Evolutionary conservation across 2,888 invertebrate species (phyloP).

Genomic region (Chrysina gloriosa): DNA sequence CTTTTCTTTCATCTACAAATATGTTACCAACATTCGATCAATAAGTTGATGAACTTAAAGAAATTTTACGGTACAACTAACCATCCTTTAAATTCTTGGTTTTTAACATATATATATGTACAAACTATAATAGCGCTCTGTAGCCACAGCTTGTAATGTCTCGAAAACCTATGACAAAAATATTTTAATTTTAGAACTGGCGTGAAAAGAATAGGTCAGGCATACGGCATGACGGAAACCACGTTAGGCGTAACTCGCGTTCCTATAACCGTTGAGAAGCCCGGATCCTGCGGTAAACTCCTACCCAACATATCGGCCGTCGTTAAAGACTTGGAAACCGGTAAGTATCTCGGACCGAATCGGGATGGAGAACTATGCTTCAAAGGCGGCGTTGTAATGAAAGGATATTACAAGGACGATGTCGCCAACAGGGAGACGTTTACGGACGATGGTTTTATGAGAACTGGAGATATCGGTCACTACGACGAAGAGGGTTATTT

Average conservation of each 20-base stretch:
- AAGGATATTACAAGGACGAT: conserved; percentile 78
- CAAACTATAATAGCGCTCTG: too few relatives aligned
- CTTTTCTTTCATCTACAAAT: too few relatives aligned
- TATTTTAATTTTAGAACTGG: neutral
- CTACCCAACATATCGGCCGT: conserved; percentile 72
- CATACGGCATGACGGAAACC: conserved; percentile 82
- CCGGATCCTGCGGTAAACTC: conserved; percentile 74
- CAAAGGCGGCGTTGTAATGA: conserved; percentile 73
- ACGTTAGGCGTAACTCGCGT: conserved; percentile 69
- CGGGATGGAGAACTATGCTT: conserved; percentile 84
- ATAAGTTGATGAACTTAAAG: too few relatives aligned
- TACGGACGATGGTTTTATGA: conserved; percentile 80
- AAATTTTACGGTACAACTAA: too few relatives aligned
- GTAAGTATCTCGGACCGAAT: conserved; percentile 70
- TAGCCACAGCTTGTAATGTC: too few relatives aligned
- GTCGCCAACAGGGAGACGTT: conserved; percentile 73
- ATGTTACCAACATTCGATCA: too few relatives aligned
- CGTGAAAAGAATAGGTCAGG: conserved; percentile 67
- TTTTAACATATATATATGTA: too few relatives aligned
- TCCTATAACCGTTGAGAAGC: conserved; percentile 61
- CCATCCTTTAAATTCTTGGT: too few relatives aligned
- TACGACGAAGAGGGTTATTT: conserved; percentile 82
- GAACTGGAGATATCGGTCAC: conserved; percentile 86
- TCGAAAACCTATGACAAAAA: too few relatives aligned
- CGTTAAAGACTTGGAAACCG: conserved; percentile 73